Conservation (phyloP, 1,140 invertebrate genomes). For the Papilio dardanus region DNA sequence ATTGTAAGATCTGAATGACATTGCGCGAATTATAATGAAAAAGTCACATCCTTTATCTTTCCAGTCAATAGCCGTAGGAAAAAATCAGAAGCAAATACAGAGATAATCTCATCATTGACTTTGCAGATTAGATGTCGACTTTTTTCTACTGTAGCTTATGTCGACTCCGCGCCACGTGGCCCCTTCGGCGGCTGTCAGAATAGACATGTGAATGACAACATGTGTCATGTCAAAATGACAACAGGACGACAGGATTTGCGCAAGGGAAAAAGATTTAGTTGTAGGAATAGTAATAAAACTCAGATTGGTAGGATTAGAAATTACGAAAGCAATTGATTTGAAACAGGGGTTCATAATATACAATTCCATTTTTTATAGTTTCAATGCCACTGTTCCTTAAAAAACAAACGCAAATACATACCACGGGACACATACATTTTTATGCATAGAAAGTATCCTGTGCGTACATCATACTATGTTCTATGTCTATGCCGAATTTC, state of each 20-base stretch:
- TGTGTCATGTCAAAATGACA: conserved; percentile 44
- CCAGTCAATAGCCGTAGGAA: neutral
- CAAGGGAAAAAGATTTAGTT: conserved; percentile 44
- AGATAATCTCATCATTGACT: conserved; percentile 35
- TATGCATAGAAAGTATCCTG: neutral
- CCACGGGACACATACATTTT: neutral
- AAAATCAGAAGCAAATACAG: conserved; percentile 18
- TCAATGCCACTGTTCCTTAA: neutral
- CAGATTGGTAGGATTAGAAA: conserved; percentile 19
- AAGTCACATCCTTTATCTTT: neutral
- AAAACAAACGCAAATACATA: neutral
- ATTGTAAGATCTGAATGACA: neutral
- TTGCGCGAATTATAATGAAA: neutral
- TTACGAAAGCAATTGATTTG: neutral
- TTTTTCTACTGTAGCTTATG: conserved; percentile 56
- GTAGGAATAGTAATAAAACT: conserved; percentile 35
- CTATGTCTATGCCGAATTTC: too few relatives aligned
- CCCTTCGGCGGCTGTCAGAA: conserved; percentile 51
- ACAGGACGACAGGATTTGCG: conserved; percentile 46
- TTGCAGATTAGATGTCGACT: conserved; percentile 43
- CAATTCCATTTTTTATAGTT: neutral
- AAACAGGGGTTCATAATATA: neutral
- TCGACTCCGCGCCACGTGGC: conserved; percentile 53
- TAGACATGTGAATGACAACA: conserved; percentile 57
- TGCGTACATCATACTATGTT: too few relatives aligned